Conservation (phyloP, 2,888 invertebrate species). For the Nomada flava region DNA sequence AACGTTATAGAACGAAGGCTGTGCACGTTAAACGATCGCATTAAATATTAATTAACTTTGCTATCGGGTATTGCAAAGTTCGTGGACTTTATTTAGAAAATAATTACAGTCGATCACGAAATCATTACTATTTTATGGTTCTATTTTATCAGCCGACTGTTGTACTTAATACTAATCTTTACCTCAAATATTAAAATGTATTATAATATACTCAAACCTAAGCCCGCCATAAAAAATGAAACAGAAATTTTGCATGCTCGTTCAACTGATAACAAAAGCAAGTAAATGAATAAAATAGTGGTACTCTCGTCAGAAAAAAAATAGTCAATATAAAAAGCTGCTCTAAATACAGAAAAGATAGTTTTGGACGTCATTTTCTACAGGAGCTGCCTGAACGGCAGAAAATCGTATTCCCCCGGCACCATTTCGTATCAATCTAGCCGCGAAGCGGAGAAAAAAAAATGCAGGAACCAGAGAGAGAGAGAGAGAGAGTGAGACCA, state of each 20-base stretch:
- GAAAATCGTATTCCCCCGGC: conserved; percentile 74
- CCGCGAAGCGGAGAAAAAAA: conserved; percentile 14
- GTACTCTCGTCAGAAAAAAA: conserved; percentile 11
- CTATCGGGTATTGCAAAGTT: too few species aligned
- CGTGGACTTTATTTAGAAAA: not conserved
- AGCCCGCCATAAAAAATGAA: too few species aligned
- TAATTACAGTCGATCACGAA: not conserved
- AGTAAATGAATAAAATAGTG: not conserved
- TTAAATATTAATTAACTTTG: too few species aligned
- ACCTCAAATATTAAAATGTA: too few species aligned
- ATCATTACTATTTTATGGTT: not conserved
- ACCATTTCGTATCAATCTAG: conserved; percentile 67
- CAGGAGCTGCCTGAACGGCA: conserved; percentile 65
- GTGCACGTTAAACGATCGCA: not conserved
- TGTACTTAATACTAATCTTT: too few species aligned
- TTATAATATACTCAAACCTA: too few species aligned
- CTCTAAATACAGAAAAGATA: conserved; percentile 63
- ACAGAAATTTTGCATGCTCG: too few species aligned
- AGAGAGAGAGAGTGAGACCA: not conserved
- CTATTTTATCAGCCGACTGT: too few species aligned
- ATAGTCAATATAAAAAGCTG: conserved; percentile 34
- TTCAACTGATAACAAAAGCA: not conserved
- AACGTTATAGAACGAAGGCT: not conserved
- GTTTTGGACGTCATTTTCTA: conserved; percentile 77
- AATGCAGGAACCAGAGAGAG: not conserved